Evolutionary conservation across 2,888 invertebrate genomes (phyloP), one percentile per base, ranked within the genome.

Genomic region (Agrochola macilenta): DNA sequence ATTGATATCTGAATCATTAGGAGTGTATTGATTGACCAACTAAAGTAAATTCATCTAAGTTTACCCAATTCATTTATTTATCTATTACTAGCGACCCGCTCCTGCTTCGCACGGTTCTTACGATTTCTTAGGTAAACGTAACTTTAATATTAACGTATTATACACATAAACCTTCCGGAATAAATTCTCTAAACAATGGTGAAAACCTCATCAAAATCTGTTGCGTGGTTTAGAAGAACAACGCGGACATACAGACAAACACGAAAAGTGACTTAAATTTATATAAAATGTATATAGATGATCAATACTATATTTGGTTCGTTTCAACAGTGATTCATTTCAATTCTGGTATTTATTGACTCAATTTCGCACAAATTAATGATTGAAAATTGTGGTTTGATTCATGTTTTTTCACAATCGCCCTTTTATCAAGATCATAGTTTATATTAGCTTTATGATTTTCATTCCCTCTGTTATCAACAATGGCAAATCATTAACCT

Each of bases 241-340:
- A 39, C 7, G 39, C 39, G 39, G 39, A 39, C 39, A 39, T 39
- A 35, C 35, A 39, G 39, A 39, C 39, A 7, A 39, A 39, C 39
- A 39, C 7, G 39, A 35, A 35, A 35, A 35, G 35, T 4, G 35
- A 39, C 39, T 39, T 39, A 7, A 5, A 39, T 39, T 39, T 39
- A 39, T 39, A 39, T 39, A 39, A 39, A 0, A 39, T 39, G 39
- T 7, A 39, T 39, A 39, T 39, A 39, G 7, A 39, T 72, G 5
- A 20, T 52, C 7, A 23, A 26, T 58, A n/a, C 1, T 26, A 57
- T 26, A 60, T 20, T 60, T 60, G 60, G 0, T n/a, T 57, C n/a
- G 57, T n/a, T 5, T 58, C 8, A 58, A 39, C 23, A 30, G 68
- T 46, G 52, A 77, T 14, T 80, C 52, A 71, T 54, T 54, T 35